Conservation (phyloP, 2,113 vertebrate species). For the Python bivittatus region DNA sequence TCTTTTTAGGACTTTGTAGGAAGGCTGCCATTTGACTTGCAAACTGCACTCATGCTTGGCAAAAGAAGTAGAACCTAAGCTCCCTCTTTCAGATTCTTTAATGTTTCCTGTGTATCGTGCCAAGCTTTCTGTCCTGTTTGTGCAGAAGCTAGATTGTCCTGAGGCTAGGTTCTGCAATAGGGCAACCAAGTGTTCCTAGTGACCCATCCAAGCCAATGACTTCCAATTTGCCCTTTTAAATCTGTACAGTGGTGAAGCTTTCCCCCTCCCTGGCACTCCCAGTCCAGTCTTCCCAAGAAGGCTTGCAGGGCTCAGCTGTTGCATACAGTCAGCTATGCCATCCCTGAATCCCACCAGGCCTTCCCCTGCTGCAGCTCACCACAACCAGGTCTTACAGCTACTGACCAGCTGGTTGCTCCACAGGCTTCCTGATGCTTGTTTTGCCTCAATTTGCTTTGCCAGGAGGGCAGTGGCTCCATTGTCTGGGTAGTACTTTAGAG, state of each 20-base stretch:
- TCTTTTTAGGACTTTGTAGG: neutral
- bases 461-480: neutral
- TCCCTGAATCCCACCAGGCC: neutral
- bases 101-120: neutral
- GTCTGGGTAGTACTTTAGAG: neutral
- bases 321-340: neutral
- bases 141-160: too few relatives aligned
- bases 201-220: neutral
- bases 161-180: neutral
- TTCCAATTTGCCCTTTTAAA: neutral
- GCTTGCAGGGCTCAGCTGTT: too few relatives aligned
- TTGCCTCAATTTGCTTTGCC: neutral
- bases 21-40: neutral
- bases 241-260: neutral
- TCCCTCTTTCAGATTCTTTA: neutral
- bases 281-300: too few relatives aligned
- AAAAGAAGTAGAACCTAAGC: neutral
- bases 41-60: neutral
- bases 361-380: neutral
- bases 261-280: too few relatives aligned
- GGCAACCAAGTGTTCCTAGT: neutral
- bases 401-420: neutral
- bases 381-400: neutral
- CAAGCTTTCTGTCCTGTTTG: too few relatives aligned
- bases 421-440: neutral